A percentile compares a stretch with the other conserved stretches of the same genome.
phyloP scores from a whole-genome alignment of 2,113 vertebrate genomes.

The Connochaetes taurinus region DNA sequence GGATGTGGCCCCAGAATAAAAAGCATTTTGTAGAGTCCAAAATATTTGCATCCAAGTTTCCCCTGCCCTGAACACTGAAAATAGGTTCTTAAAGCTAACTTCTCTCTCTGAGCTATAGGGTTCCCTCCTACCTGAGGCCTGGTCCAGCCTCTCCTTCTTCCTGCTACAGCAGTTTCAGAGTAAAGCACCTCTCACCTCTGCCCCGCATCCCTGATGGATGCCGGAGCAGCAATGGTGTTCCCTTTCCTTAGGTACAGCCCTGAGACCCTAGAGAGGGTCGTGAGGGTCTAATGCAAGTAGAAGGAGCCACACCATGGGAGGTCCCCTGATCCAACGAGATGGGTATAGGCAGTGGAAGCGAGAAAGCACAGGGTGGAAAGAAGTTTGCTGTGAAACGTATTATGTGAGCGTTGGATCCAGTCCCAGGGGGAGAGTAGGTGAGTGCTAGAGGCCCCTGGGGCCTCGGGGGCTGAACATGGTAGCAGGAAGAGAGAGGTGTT shows the following conservation, averaged over 20 bases:
- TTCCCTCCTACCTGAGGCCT: neutral
- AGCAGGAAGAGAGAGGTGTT: neutral
- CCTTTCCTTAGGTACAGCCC: neutral
- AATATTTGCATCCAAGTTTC: neutral
- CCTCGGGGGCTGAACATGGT: neutral
- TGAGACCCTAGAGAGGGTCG: neutral
- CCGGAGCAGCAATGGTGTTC: neutral
- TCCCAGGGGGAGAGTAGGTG: neutral
- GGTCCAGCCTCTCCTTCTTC: neutral
- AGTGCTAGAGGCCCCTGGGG: neutral
- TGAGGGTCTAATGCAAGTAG: neutral
- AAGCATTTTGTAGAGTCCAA: neutral
- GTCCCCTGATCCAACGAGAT: neutral
- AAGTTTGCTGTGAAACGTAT: neutral
- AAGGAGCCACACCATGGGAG: neutral
- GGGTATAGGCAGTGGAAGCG: neutral
- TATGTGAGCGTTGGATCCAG: neutral
- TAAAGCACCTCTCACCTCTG: neutral
- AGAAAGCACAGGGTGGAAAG: neutral
- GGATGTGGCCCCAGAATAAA: neutral
- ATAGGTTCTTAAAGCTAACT: neutral
- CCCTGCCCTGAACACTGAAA: neutral
- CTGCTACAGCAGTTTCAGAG: neutral
- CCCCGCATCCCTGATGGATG: rapidly evolving
- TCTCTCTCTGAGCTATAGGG: neutral